A percentile compares a stretch with the other conserved stretches of the same genome.
Conservation (phyloP, 2,797 vertebrate genomes). For the Scomberomorus guttatus region DNA sequence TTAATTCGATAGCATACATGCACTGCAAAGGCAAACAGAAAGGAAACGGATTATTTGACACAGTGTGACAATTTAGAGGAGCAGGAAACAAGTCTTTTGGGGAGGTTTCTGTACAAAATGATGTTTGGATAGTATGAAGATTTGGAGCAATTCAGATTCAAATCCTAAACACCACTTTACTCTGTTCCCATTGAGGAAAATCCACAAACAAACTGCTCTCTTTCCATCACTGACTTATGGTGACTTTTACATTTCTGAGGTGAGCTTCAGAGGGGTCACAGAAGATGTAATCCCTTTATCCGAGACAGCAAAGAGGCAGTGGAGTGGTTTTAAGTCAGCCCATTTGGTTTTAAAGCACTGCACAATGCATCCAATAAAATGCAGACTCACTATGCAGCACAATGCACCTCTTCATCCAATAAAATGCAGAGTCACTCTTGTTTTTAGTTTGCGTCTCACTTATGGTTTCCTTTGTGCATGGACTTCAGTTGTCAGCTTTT, state of each 20-base stretch:
- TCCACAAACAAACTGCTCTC: not conserved
- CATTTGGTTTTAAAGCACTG: slow-evolving; percentile 29
- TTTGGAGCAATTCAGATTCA: not conserved
- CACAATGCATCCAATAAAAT: slow-evolving; percentile 23
- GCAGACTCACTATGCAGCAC: slow-evolving; percentile 36
- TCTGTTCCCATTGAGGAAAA: not conserved
- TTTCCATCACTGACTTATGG: not conserved
- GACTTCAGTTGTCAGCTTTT: not conserved
- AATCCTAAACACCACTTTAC: not conserved
- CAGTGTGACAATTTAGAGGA: not conserved
- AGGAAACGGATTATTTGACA: not conserved
- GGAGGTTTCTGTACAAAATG: not conserved
- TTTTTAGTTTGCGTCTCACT: not conserved
- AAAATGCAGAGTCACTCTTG: slow-evolving; percentile 35
- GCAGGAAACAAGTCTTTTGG: not conserved
- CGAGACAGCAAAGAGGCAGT: slow-evolving; percentile 35
- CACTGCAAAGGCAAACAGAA: slow-evolving; percentile 9
- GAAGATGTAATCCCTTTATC: slow-evolving; percentile 48
- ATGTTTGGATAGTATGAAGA: not conserved
- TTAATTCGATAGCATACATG: slow-evolving; percentile 34
- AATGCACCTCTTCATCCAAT: not conserved
- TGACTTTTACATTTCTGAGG: slow-evolving; percentile 11
- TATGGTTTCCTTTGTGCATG: not conserved
- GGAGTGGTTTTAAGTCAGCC: slow-evolving; percentile 18
- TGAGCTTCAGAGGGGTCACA: slow-evolving; percentile 4